phyloP scores from a whole-genome alignment of 2,888 invertebrate species.

The Cybosia mesomella region DNA sequence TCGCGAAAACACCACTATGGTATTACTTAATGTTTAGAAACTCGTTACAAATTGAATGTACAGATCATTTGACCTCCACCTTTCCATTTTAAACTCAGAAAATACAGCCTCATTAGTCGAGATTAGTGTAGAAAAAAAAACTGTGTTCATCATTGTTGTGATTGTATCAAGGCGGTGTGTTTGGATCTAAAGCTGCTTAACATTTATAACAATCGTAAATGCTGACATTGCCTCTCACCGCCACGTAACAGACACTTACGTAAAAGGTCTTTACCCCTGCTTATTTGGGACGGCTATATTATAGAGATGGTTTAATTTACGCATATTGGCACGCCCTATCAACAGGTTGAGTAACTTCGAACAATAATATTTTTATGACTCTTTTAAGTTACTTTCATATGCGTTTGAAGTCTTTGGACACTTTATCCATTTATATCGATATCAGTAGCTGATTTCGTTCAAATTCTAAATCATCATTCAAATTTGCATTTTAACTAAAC shows the following conservation, averaged over 20 bases:
- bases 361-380: slow-evolving; percentile 49
- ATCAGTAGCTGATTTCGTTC: not conserved
- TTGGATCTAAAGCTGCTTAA: slow-evolving; percentile 63
- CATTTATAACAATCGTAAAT: slow-evolving; percentile 73
- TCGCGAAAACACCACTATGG: slow-evolving; percentile 53
- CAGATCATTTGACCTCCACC: slow-evolving; percentile 64
- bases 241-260: slow-evolving; percentile 79
- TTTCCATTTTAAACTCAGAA: slow-evolving; percentile 52
- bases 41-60: slow-evolving; percentile 60
- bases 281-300: slow-evolving; percentile 82
- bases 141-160: slow-evolving; percentile 32
- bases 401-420: slow-evolving; percentile 36
- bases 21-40: slow-evolving; percentile 64
- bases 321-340: slow-evolving; percentile 70
- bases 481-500: not conserved
- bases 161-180: slow-evolving; percentile 51
- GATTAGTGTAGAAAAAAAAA: slow-evolving; percentile 26
- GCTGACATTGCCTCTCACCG: slow-evolving; percentile 86
- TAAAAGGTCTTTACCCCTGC: slow-evolving; percentile 86
- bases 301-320: slow-evolving; percentile 81
- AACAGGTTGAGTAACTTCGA: slow-evolving; percentile 64
- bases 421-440: not conserved
- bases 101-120: slow-evolving; percentile 40
- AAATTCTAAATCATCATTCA: not conserved
- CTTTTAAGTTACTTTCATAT: not conserved